These are phyloP conservation scores for Notoglanidium macrostoma DNA, from an alignment of 2,797 vertebrate genomes.

Conservation along the genomic window DNA sequence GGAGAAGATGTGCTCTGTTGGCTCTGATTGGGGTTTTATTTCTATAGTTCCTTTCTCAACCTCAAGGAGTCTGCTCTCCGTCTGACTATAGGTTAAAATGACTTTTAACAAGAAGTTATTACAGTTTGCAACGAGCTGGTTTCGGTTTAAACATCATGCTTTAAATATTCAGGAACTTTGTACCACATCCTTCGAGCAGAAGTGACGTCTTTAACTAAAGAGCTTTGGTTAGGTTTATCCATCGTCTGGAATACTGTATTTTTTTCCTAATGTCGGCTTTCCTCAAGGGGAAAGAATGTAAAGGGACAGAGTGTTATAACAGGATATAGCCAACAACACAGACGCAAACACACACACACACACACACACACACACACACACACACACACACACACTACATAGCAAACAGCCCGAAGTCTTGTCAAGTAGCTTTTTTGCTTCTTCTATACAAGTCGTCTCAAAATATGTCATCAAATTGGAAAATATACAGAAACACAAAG, in stretches of 20 bases:
- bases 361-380: constrained; percentile 4
- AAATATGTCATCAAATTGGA: neutral
- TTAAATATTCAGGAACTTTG: neutral
- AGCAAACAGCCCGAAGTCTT: constrained; percentile 11
- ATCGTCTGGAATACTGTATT: neutral
- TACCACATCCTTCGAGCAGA: neutral
- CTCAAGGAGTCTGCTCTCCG: too few relatives aligned
- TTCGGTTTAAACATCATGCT: neutral
- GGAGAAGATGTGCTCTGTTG: neutral
- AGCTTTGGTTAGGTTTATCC: constrained; percentile 5
- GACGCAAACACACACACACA: constrained; percentile 12
- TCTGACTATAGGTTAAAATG: neutral
- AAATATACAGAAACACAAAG: neutral
- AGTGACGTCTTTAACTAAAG: neutral
- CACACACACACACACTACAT: constrained; percentile 19
- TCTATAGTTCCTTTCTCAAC: neutral
- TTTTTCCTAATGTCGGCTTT: constrained; percentile 27
- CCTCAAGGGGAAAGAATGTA: constrained; percentile 17
- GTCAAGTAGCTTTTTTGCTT: neutral
- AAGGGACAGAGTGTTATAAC: constrained; percentile 14
- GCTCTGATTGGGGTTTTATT: neutral
- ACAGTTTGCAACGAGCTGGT: neutral
- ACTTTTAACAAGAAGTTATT: neutral
- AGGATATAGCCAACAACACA: constrained; percentile 10
- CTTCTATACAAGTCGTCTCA: neutral